Evolutionary conservation across 2,797 vertebrate genomes (phyloP).

Genomic region (Okamejei kenojei): DNA sequence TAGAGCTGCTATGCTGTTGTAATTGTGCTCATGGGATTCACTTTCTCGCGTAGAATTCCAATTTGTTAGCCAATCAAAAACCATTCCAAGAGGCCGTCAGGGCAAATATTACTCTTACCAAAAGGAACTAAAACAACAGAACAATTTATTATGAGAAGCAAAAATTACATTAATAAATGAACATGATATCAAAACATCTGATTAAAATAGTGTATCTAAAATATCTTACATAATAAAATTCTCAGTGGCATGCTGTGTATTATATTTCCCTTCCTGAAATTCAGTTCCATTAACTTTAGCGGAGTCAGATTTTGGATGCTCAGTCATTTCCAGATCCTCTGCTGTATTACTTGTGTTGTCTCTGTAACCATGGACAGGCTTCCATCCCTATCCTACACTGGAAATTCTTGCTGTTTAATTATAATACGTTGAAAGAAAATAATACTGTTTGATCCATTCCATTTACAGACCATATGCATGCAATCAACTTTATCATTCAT

Average conservation of each 20-base stretch:
- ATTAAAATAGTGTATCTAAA: neutral
- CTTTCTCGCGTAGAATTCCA: neutral
- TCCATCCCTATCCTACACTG: no score
- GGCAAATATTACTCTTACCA: neutral
- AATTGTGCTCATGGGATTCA: no score
- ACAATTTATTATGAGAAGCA: neutral
- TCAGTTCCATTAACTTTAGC: no score
- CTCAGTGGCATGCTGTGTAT: no score
- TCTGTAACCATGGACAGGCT: no score
- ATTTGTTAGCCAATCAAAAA: neutral
- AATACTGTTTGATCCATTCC: neutral
- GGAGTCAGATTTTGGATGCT: no score
- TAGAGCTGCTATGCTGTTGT: no score
- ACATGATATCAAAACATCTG: neutral
- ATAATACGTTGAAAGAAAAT: neutral
- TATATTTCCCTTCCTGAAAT: no score
- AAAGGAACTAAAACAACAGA: neutral
- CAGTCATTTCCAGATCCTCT: no score
- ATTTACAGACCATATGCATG: neutral
- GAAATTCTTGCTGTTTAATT: neutral
- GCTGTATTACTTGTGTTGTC: no score
- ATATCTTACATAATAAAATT: neutral
- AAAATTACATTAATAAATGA: neutral
- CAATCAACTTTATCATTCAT: neutral
- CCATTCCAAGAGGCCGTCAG: neutral